A percentile compares a stretch with the other conserved stretches of the same genome.
phyloP scores from a whole-genome alignment of 2,113 vertebrate genomes.

The Fregata magnificens region DNA sequence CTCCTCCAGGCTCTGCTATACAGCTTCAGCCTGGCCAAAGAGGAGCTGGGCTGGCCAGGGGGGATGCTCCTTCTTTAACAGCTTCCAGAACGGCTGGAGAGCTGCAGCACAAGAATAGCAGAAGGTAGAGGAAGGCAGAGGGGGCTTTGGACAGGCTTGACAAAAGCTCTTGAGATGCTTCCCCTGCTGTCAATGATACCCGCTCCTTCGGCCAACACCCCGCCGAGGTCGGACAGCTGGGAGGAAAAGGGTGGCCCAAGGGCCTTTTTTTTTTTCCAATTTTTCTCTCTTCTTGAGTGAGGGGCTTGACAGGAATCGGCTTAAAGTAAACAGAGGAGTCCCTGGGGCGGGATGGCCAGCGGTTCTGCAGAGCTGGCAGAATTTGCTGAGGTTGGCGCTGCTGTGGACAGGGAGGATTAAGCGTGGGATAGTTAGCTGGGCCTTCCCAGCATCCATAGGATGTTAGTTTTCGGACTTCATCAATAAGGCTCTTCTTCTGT shows the following conservation, averaged over 20 bases:
- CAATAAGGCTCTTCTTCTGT: constrained; percentile 16
- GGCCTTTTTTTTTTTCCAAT: not conserved
- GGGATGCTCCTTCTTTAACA: not conserved
- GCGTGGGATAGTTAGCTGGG: constrained; percentile 11
- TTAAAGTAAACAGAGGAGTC: not conserved
- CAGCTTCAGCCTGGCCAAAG: not conserved
- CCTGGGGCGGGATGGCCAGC: not conserved
- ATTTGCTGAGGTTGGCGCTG: not conserved
- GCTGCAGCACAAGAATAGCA: not conserved
- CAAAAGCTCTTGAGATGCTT: not conserved
- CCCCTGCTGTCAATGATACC: not conserved
- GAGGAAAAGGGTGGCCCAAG: not conserved
- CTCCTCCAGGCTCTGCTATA: not conserved
- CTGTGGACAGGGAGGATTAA: not conserved
- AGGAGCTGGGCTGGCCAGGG: not conserved
- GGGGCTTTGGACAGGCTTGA: not conserved
- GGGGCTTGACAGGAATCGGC: not conserved
- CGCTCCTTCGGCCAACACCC: not conserved
- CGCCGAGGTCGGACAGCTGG: fast-evolving
- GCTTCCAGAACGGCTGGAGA: not conserved
- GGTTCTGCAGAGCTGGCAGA: not conserved
- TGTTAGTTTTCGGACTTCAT: constrained; percentile 36
- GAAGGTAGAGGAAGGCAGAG: not conserved
- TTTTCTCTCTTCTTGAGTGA: not conserved
- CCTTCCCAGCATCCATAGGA: constrained; percentile 3